These are phyloP conservation scores for Beris morrisii DNA, from an alignment of 2,888 invertebrate genomes.

Conservation along the genomic window DNA sequence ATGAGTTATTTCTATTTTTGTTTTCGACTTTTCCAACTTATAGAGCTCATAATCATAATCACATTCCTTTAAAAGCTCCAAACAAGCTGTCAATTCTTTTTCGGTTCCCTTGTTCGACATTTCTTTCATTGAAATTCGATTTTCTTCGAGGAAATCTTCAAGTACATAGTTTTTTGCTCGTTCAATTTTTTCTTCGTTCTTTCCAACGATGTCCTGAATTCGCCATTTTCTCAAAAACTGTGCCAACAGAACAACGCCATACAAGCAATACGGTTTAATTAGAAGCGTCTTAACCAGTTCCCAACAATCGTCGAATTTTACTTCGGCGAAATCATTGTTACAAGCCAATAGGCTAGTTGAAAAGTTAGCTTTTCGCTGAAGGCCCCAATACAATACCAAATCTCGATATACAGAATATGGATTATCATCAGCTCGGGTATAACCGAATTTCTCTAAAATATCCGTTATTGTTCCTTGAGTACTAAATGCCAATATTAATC, in stretches of 20 bases:
- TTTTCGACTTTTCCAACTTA: conserved; percentile 48
- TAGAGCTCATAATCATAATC: conserved; percentile 53
- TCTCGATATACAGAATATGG: conserved; percentile 49
- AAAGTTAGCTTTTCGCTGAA: conserved; percentile 51
- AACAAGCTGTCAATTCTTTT: conserved; percentile 48
- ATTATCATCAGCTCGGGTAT: conserved; percentile 47
- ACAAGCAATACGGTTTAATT: conserved; percentile 53
- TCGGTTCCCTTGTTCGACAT: conserved; percentile 53
- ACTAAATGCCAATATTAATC: conserved; percentile 47
- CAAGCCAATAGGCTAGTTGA: conserved; percentile 51
- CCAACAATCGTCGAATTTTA: conserved; percentile 50
- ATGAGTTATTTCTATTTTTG: conserved; percentile 45
- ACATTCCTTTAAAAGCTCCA: conserved; percentile 49
- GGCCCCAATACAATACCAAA: conserved; percentile 50
- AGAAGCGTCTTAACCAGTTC: conserved; percentile 51
- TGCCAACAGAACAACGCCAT: conserved; percentile 52
- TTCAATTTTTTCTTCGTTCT: conserved; percentile 49
- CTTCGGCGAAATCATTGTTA: conserved; percentile 49
- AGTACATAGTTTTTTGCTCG: conserved; percentile 61
- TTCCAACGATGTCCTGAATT: conserved; percentile 43
- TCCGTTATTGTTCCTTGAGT: conserved; percentile 50
- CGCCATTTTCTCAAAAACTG: conserved; percentile 54
- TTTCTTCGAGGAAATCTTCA: conserved; percentile 58
- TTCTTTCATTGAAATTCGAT: conserved; percentile 51
- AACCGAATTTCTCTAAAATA: conserved; percentile 47